Evolutionary conservation across 1,140 invertebrate species (phyloP).

Genomic region (Zaprionus nigranus): DNA sequence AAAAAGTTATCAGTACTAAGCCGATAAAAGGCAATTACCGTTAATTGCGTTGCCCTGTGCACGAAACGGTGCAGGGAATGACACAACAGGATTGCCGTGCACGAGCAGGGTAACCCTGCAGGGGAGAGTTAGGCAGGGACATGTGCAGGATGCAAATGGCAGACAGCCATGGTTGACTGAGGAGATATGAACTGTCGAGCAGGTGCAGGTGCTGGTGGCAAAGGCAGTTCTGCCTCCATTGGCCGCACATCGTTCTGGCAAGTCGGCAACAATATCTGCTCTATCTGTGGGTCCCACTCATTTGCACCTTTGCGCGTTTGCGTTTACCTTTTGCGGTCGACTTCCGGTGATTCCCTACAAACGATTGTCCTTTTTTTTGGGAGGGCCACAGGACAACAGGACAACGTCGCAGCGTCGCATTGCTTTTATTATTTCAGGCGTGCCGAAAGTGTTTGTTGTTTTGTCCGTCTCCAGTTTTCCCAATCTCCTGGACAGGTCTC

Average conservation of each 20-base stretch:
- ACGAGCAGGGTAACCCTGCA: slow-evolving; percentile 21
- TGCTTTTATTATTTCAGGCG: slow-evolving; percentile 83
- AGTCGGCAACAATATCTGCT: background rate
- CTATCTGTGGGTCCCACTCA: slow-evolving; percentile 45
- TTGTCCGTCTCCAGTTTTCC: slow-evolving; percentile 42
- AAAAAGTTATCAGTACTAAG: slow-evolving; percentile 78
- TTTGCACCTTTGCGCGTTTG: slow-evolving; percentile 78
- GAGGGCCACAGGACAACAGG: background rate
- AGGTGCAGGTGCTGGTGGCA: slow-evolving; percentile 13
- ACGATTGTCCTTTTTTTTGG: slow-evolving; percentile 67
- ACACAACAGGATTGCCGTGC: slow-evolving; percentile 57
- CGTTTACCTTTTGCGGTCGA: slow-evolving; percentile 62
- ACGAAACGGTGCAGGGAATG: slow-evolving; percentile 38
- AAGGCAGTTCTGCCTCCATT: background rate
- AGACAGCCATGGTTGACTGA: slow-evolving; percentile 23
- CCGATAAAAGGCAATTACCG: slow-evolving; percentile 82
- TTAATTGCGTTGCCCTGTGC: slow-evolving; percentile 80
- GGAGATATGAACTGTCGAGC: slow-evolving; percentile 66
- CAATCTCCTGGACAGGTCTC: slow-evolving; percentile 4
- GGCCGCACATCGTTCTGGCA: slow-evolving; percentile 12
- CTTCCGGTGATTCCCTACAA: slow-evolving; percentile 54
- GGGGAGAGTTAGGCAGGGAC: slow-evolving; percentile 19
- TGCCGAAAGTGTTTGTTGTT: slow-evolving; percentile 77
- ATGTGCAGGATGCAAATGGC: slow-evolving; percentile 74
- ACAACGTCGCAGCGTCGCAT: slow-evolving; percentile 50